Evolutionary conservation across 2,113 vertebrate species (phyloP).

Genomic region (Trichomycterus rosablanca): DNA sequence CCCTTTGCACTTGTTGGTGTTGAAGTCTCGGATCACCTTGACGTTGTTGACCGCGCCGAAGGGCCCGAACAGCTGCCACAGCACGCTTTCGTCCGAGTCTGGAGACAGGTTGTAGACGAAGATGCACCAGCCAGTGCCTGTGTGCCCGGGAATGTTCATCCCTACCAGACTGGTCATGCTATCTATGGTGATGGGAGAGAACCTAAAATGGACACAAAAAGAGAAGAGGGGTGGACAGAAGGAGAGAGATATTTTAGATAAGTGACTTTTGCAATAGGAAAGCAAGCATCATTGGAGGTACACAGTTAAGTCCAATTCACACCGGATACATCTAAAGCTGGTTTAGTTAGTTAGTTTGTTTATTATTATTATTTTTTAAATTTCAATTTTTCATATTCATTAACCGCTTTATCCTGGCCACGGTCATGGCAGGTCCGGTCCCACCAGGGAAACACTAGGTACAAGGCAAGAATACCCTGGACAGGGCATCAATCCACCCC

Average conservation of each 20-base stretch:
- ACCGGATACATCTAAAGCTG: too few relatives aligned
- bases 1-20: slow-evolving; percentile 99
- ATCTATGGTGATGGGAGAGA: slow-evolving; percentile 98
- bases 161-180: slow-evolving; percentile 99
- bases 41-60: slow-evolving; percentile 99
- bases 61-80: slow-evolving; percentile 99
- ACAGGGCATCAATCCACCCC: too few relatives aligned
- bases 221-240: slow-evolving; percentile 18
- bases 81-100: slow-evolving; percentile 97
- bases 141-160: slow-evolving; percentile 99
- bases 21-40: slow-evolving; percentile 99
- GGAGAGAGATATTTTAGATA: not conserved
- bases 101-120: slow-evolving; percentile 99
- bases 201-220: slow-evolving; percentile 66
- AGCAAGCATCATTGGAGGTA: too few relatives aligned
- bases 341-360: too few relatives aligned
- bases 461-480: too few relatives aligned
- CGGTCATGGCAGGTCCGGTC: too few relatives aligned
- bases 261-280: too few relatives aligned
- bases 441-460: too few relatives aligned
- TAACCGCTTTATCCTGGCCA: too few relatives aligned
- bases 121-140: slow-evolving; percentile 99
- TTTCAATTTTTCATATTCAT: too few relatives aligned
- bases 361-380: too few relatives aligned
- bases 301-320: too few relatives aligned